These are phyloP conservation scores for Podargus strigoides DNA, from an alignment of 2,797 vertebrate genomes.

Conservation along the genomic window DNA sequence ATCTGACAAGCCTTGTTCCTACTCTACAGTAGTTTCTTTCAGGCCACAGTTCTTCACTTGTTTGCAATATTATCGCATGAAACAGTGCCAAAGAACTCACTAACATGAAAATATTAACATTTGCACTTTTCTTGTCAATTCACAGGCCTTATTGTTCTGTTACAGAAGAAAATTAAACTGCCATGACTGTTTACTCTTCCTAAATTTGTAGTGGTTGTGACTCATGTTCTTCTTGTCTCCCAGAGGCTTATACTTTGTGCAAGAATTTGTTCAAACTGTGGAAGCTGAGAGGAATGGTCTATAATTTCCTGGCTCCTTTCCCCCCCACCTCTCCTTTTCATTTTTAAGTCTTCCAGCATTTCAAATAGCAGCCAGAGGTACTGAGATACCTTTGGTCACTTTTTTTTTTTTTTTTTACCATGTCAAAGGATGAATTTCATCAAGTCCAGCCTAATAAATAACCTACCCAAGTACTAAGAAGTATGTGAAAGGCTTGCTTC, in stretches of 20 bases:
- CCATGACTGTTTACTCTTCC: background rate
- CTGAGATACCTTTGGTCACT: background rate
- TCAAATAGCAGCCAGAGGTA: background rate
- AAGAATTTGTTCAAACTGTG: background rate
- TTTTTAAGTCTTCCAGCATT: background rate
- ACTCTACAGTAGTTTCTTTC: background rate
- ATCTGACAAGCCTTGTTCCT: background rate
- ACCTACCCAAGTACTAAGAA: background rate
- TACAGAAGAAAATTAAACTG: background rate
- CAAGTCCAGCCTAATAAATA: background rate
- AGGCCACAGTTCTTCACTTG: background rate
- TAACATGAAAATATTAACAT: background rate
- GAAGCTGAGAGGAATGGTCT: background rate
- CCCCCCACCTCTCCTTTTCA: background rate
- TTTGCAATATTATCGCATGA: background rate
- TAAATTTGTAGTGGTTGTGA: background rate
- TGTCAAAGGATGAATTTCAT: background rate
- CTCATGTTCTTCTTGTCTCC: background rate
- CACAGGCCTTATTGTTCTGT: background rate
- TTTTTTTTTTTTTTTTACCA: background rate
- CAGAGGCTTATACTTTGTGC: background rate
- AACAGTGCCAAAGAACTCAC: background rate
- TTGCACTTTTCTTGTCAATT: background rate
- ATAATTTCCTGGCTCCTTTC: background rate
- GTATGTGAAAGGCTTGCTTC: background rate